Conservation (phyloP, 2,888 invertebrate genomes). For the Caenorhabditis parvicauda region DNA sequence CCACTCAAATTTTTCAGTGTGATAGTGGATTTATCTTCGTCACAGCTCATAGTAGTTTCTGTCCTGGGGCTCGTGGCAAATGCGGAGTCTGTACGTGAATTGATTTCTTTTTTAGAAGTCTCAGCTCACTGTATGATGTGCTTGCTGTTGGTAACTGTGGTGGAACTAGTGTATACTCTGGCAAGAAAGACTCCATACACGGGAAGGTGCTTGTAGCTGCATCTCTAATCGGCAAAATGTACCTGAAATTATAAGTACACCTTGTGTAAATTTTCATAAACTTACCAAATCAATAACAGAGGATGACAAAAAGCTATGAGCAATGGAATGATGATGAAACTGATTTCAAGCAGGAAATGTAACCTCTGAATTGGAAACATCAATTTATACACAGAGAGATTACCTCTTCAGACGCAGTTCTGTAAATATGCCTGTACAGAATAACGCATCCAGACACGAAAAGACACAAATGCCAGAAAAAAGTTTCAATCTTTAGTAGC, state of each 20-base stretch:
- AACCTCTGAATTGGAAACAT: constrained; percentile 4
- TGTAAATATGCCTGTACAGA: constrained; percentile 27
- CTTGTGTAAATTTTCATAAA: constrained; percentile 1
- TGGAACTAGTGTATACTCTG: constrained; percentile 41
- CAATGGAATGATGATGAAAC: constrained; percentile 32
- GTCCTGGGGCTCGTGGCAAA: constrained; percentile 23
- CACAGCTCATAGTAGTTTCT: constrained; percentile 14
- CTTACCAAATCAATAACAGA: constrained; percentile 36
- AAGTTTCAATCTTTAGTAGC: constrained; percentile 31
- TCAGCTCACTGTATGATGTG: constrained; percentile 22
- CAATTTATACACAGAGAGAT: not conserved
- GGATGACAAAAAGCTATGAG: constrained; percentile 38
- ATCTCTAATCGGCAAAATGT: constrained; percentile 37
- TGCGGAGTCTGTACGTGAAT: too few species aligned
- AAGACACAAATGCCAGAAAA: constrained; percentile 29
- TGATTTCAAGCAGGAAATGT: constrained; percentile 21
- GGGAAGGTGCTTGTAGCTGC: constrained; percentile 38
- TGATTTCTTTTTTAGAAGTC: not conserved
- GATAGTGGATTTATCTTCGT: too few species aligned
- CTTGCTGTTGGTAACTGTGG: constrained; percentile 29
- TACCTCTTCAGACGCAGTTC: constrained; percentile 33
- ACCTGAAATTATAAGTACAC: constrained; percentile 22
- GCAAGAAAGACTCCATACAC: constrained; percentile 23
- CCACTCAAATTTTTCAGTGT: too few species aligned
- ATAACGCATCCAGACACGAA: constrained; percentile 34